Evolutionary conservation across 2,113 vertebrate genomes (phyloP).

Genomic region (Vulpes lagopus): DNA sequence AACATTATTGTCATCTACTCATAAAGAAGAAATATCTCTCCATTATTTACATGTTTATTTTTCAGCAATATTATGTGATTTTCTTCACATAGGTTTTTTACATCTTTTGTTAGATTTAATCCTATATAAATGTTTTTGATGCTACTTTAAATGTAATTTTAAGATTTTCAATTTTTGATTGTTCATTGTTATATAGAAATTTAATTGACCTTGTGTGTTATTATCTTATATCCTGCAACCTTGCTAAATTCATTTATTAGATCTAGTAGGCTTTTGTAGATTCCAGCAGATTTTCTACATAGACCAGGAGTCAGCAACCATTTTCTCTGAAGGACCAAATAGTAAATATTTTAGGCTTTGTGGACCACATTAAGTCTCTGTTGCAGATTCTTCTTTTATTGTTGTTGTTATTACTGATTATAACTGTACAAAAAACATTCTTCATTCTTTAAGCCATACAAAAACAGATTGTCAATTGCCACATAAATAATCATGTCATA

Average conservation of each 20-base stretch:
- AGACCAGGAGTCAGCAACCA: not conserved
- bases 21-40: not conserved
- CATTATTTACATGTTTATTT: not conserved
- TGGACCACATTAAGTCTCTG: not conserved
- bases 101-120: not conserved
- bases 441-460: not conserved
- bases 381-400: not conserved
- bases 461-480: not conserved
- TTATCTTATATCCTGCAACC: not conserved
- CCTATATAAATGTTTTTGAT: not conserved
- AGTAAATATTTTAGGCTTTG: not conserved
- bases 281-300: not conserved
- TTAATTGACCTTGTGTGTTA: not conserved
- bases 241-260: not conserved
- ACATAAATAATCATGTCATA: not conserved
- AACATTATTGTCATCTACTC: not conserved
- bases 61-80: not conserved
- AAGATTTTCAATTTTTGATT: not conserved
- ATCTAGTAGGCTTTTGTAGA: not conserved
- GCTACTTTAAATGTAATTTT: not conserved
- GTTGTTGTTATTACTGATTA: not conserved
- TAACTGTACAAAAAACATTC: not conserved
- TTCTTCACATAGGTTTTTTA: not conserved
- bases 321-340: constrained; percentile 6
- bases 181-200: not conserved